These are phyloP conservation scores for Serripes groenlandicus DNA, from an alignment of 2,888 invertebrate species.

Conservation along the genomic window DNA sequence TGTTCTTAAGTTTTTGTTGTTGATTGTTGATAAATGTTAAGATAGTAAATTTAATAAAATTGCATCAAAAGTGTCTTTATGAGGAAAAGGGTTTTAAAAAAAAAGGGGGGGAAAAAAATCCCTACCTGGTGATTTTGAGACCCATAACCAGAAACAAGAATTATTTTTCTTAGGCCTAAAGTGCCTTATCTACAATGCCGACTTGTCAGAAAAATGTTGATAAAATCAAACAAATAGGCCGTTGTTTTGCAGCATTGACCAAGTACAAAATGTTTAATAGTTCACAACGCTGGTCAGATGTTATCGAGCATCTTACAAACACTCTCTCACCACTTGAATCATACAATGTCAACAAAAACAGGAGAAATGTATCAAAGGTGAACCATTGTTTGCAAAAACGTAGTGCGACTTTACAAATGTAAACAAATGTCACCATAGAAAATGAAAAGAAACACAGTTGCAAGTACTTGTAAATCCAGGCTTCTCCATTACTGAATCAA, in stretches of 20 bases:
- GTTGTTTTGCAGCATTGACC: background rate
- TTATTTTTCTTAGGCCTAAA: no score
- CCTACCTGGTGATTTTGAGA: no score
- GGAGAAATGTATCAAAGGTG: background rate
- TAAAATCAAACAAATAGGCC: no score
- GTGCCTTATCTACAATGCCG: no score
- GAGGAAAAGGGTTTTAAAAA: no score
- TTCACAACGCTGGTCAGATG: slow-evolving; percentile 1
- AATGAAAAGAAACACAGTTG: slow-evolving; percentile 6
- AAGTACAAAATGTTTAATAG: background rate
- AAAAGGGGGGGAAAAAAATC: no score
- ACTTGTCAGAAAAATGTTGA: no score
- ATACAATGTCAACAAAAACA: slow-evolving; percentile 4
- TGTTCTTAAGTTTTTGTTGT: no score
- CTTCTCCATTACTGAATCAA: background rate
- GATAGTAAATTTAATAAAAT: no score
- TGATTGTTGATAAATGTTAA: no score
- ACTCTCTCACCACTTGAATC: slow-evolving; percentile 1
- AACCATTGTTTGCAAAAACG: slow-evolving; percentile 7
- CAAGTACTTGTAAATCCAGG: slow-evolving; percentile 20
- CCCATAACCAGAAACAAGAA: no score
- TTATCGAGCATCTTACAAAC: background rate
- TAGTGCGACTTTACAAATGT: slow-evolving; percentile 9
- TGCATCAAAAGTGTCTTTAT: no score
- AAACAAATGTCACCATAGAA: slow-evolving; percentile 14